Evolutionary conservation across 2,113 vertebrate genomes (phyloP).

Genomic region (Catharus minimus): DNA sequence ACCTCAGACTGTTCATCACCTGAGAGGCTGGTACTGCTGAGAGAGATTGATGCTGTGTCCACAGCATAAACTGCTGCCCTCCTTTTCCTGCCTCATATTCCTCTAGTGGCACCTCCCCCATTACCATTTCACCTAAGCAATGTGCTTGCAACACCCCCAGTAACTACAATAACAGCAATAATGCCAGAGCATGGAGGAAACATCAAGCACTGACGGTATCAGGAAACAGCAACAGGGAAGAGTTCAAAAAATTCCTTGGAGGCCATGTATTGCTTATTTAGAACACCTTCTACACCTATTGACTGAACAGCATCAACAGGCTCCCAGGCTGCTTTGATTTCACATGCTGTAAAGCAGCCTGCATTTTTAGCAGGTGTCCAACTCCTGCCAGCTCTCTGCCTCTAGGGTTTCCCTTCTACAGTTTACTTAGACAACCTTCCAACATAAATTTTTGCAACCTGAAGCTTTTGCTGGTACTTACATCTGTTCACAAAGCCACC

Average conservation of each 20-base stretch:
- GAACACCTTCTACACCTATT: neutral
- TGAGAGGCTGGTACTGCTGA: neutral
- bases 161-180: neutral
- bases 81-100: neutral
- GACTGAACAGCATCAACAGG: neutral
- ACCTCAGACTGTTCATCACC: neutral
- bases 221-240: neutral
- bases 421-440: neutral
- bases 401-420: neutral
- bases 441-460: neutral
- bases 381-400: neutral
- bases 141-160: neutral
- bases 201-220: neutral
- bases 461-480: neutral
- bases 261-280: neutral
- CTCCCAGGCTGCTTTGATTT: neutral
- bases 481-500: neutral
- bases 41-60: neutral
- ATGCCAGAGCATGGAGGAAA: neutral
- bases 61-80: neutral
- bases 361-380: neutral
- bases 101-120: neutral
- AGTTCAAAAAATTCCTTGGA: neutral
- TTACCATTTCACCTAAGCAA: neutral
- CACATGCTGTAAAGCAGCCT: neutral